Conservation (phyloP, 2,113 vertebrate species). For the Siniperca knerii region DNA sequence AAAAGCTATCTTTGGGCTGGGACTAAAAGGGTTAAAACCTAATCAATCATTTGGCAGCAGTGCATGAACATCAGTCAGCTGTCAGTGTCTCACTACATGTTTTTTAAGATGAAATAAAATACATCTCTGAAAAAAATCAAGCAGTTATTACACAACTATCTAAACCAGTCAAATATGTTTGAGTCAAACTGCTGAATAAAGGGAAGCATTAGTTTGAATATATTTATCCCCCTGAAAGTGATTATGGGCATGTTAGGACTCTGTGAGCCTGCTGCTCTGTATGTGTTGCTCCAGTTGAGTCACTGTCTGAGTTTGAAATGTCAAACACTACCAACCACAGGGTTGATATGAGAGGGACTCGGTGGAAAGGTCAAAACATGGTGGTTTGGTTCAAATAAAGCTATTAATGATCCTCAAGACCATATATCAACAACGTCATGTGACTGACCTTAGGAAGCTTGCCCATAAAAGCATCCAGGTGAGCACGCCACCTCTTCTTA, state of each 20-base stretch:
- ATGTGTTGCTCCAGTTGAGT: constrained; percentile 6
- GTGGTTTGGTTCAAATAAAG: background rate
- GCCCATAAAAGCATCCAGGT: no score
- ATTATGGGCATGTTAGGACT: background rate
- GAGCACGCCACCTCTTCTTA: no score
- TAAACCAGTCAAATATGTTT: no score
- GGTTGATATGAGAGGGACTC: background rate
- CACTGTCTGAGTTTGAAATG: constrained; percentile 20
- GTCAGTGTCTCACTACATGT: background rate
- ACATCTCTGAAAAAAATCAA: no score
- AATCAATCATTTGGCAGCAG: background rate
- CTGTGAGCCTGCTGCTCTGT: background rate
- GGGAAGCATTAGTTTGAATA: background rate
- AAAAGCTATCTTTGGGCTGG: no score
- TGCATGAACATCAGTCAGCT: background rate
- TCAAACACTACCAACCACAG: background rate
- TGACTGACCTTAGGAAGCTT: no score
- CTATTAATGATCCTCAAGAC: no score
- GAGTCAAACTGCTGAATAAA: background rate
- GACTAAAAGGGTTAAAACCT: no score
- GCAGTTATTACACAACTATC: background rate
- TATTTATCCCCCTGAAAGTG: background rate
- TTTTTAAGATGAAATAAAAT: background rate
- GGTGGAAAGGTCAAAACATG: background rate
- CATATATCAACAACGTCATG: no score